phyloP scores from a whole-genome alignment of 2,888 invertebrate species.

The Brachynemurus nebulosus region DNA sequence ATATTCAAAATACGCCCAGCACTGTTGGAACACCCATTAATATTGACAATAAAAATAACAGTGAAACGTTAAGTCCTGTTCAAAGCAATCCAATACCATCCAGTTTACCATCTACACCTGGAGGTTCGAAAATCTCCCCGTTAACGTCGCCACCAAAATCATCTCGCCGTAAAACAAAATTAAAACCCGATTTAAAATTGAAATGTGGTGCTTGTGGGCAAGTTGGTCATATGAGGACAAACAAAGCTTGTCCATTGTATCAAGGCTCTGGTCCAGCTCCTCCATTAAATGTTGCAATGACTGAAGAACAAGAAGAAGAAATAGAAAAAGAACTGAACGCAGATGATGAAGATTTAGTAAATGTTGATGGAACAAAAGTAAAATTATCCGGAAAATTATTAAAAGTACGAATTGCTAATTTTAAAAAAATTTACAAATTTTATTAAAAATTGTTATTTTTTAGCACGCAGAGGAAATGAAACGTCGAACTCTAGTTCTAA shows the following conservation, averaged over 20 bases:
- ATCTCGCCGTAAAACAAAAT: slow-evolving; percentile 63
- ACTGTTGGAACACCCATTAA: neutral
- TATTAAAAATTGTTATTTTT: slow-evolving; percentile 18
- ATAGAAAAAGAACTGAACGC: slow-evolving; percentile 61
- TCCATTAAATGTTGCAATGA: slow-evolving; percentile 53
- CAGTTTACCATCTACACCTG: slow-evolving; percentile 12
- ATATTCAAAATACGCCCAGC: no score
- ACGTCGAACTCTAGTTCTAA: slow-evolving; percentile 60
- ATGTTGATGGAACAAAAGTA: slow-evolving; percentile 90
- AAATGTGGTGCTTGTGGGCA: slow-evolving; percentile 97
- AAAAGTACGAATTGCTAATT: slow-evolving; percentile 40
- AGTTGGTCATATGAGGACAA: slow-evolving; percentile 73
- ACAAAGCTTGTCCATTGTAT: slow-evolving; percentile 94
- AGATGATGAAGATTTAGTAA: slow-evolving; percentile 76
- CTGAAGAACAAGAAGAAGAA: slow-evolving; percentile 73
- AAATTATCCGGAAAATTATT: slow-evolving; percentile 77
- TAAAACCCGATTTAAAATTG: slow-evolving; percentile 79
- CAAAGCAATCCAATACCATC: slow-evolving; percentile 1
- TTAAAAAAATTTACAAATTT: neutral
- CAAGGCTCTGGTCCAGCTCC: slow-evolving; percentile 50
- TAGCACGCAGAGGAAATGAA: slow-evolving; percentile 79
- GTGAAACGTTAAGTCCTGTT: slow-evolving; percentile 3
- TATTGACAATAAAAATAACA: neutral
- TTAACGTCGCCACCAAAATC: slow-evolving; percentile 39
- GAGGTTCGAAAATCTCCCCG: slow-evolving; percentile 28